Evolutionary conservation across 1,140 invertebrate genomes (phyloP), one percentile per base, ranked within the genome.

Genomic region (Lasioglossum albipes): DNA sequence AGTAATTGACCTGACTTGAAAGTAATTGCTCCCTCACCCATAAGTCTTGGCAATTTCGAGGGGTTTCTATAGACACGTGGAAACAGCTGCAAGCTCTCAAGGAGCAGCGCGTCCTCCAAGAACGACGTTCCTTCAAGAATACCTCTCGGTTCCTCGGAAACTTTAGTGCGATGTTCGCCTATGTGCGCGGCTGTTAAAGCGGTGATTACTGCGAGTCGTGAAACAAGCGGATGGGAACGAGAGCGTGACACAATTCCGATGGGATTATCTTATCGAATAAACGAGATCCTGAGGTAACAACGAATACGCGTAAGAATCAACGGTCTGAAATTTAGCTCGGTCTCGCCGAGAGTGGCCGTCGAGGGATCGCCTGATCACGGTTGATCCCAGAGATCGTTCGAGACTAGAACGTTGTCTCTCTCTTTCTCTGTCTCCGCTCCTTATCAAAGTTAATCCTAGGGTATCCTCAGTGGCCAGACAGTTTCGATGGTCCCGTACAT

Each of bases 151-250:
- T 10, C 31, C 45, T 52, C 79, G 13, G 62, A 54, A 12, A 45
- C 42, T 12, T 49, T 13, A 13, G 73, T 82, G 83, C 83, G 66
- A 81, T 66, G 70, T 78, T 42, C 41, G 49, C 66, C 22, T n/a
- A 78, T 18, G 70, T 82, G 83, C 73, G 49, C 59, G 64, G 68
- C 49, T 59, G 57, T 57, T 70, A 65, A 69, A 65, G 69, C 69
- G 75, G 71, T 84, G 84, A 82, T 57, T 18, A 73, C 52, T 85
- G 75, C 52, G 79, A 83, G 54, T 68, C 54, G 75, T 79, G 79
- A 85, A 69, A 42, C 36, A 86, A 86, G 84, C 84, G 84, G 82
- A 54, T 59, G 80, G 82, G 75, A 86, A 79, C 67, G 72, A 83
- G 81, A 83, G 73, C 59, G 68, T 77, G 81, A 76, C 41, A 73